A percentile compares a stretch with the other conserved stretches of the same genome.
phyloP scores from a whole-genome alignment of 2,888 invertebrate genomes.

The Caenorhabditis angaria region DNA sequence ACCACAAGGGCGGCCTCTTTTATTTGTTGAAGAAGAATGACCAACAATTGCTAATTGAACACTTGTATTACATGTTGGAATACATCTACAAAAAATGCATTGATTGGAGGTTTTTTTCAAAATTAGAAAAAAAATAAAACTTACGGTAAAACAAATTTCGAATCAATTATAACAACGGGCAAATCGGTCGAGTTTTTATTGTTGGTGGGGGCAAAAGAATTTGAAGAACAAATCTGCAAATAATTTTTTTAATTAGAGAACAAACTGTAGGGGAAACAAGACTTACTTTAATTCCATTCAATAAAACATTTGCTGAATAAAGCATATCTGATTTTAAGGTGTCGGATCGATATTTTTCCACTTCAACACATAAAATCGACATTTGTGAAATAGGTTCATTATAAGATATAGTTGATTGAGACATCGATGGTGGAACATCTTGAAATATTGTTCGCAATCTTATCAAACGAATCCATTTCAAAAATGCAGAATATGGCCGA shows the following conservation, averaged over 20 bases:
- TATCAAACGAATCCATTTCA: conserved; percentile 38
- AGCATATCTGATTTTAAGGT: conserved; percentile 30
- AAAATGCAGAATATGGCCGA: conserved; percentile 28
- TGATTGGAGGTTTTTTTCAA: conserved; percentile 7
- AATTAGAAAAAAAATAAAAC: conserved; percentile 14
- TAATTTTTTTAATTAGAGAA: not conserved
- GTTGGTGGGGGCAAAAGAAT: conserved; percentile 22
- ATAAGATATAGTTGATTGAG: conserved; percentile 17
- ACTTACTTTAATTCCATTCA: conserved; percentile 44
- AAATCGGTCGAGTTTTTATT: conserved; percentile 29
- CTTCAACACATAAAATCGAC: conserved; percentile 31
- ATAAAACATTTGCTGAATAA: conserved; percentile 36
- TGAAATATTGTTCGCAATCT: conserved; percentile 34
- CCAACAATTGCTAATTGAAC: conserved; percentile 27
- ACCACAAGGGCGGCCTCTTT: conserved; percentile 37
- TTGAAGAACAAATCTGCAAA: conserved; percentile 20
- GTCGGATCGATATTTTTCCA: conserved; percentile 46
- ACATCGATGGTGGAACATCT: conserved; percentile 28
- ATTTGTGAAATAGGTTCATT: conserved; percentile 30
- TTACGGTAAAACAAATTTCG: conserved; percentile 46
- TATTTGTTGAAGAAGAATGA: conserved; percentile 17
- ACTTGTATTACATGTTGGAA: conserved; percentile 27
- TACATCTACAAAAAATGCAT: conserved; percentile 19
- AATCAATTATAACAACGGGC: conserved; percentile 42
- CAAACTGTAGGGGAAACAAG: not conserved